Conservation (phyloP, 1,140 invertebrate genomes). For the Watersipora subatra region DNA sequence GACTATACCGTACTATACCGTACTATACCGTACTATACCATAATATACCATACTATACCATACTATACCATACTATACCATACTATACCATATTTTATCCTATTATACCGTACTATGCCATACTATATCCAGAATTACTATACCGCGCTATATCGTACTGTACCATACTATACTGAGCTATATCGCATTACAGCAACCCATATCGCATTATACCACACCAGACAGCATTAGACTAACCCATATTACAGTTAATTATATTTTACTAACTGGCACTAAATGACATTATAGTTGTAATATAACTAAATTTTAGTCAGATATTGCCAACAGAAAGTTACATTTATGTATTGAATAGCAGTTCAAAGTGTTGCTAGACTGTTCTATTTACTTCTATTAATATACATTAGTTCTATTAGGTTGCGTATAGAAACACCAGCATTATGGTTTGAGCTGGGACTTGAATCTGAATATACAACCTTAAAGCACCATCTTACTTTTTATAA, state of each 20-base stretch:
- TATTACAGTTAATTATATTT: not conserved
- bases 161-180: not conserved
- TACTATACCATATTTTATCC: not conserved
- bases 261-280: no score
- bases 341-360: no score
- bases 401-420: no score
- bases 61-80: not conserved
- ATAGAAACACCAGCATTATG: no score
- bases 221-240: not conserved
- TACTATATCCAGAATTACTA: not conserved
- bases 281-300: no score
- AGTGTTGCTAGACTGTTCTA: no score
- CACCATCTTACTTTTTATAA: no score
- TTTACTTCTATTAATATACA: no score
- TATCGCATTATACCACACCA: not conserved
- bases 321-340: no score
- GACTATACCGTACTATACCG: not conserved
- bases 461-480: no score
- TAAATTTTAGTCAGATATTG: no score
- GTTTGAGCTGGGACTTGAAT: no score
- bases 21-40: not conserved
- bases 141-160: not conserved
- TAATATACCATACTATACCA: not conserved
- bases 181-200: not conserved
- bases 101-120: not conserved